phyloP scores from a whole-genome alignment of 2,797 vertebrate species.

The Gymnothorax javanicus region DNA sequence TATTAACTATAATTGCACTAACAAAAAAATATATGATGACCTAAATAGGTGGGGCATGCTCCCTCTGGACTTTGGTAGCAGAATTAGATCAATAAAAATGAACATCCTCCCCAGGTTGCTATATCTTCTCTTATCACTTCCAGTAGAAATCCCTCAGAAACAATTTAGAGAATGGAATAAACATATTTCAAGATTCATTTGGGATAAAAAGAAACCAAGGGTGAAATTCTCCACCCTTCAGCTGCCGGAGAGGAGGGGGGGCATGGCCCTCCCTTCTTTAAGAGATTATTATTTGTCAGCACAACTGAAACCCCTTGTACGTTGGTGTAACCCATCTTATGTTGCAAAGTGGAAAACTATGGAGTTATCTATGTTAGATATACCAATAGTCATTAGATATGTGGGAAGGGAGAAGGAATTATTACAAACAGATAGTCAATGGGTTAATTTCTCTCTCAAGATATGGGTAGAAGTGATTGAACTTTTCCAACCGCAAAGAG shows the following conservation, averaged over 20 bases:
- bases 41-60: slow-evolving; percentile 19
- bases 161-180: slow-evolving; percentile 20
- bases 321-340: background rate
- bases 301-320: background rate
- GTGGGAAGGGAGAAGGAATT: background rate
- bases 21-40: slow-evolving; percentile 20
- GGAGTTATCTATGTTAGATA: background rate
- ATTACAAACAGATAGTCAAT: background rate
- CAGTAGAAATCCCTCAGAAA: background rate
- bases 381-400: background rate
- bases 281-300: slow-evolving; percentile 9
- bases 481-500: background rate
- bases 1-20: background rate
- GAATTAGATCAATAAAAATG: slow-evolving; percentile 16
- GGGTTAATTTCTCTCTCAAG: background rate
- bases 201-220: background rate
- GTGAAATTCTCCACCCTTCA: background rate
- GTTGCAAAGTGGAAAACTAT: background rate
- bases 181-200: background rate
- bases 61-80: slow-evolving; percentile 5
- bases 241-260: background rate
- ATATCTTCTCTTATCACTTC: background rate
- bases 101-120: background rate
- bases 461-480: background rate
- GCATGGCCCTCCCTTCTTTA: background rate